Percentiles rank a stretch among this genome's conserved stretches.
These are phyloP conservation scores for Notolepis coatsorum DNA, from an alignment of 2,797 vertebrate species.

Conservation along the genomic window DNA sequence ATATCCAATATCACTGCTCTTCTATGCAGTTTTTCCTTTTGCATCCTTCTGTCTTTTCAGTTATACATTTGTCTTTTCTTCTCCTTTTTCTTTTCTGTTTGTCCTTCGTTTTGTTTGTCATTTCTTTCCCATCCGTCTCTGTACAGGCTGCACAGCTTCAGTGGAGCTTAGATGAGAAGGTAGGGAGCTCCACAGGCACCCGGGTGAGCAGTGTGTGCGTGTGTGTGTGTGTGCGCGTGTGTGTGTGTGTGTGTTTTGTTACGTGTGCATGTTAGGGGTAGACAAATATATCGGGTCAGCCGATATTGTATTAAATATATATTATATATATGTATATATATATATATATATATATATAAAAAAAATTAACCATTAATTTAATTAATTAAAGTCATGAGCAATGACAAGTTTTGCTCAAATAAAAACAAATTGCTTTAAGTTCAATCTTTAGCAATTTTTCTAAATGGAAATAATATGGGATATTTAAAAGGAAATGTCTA, in stretches of 20 bases:
- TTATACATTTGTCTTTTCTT: slow-evolving; percentile 63
- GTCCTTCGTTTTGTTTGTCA: slow-evolving; percentile 60
- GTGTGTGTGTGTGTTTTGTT: slow-evolving; percentile 32
- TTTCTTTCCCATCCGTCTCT: slow-evolving; percentile 66
- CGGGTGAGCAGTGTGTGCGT: slow-evolving; percentile 79
- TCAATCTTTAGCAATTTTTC: no score
- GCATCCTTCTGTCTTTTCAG: slow-evolving; percentile 53
- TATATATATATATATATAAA: no score
- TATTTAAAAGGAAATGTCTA: no score
- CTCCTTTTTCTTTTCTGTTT: slow-evolving; percentile 33
- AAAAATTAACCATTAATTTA: no score
- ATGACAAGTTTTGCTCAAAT: no score
- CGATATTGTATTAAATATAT: no score
- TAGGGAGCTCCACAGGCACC: slow-evolving; percentile 80
- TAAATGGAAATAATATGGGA: no score
- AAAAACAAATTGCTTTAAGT: no score
- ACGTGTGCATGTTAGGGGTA: slow-evolving; percentile 47
- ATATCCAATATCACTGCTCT: slow-evolving; percentile 40
- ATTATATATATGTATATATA: no score
- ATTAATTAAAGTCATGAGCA: no score
- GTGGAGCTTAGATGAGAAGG: slow-evolving; percentile 86
- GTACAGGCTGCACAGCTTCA: slow-evolving; percentile 84
- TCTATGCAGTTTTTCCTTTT: slow-evolving; percentile 34
- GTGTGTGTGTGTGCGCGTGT: slow-evolving; percentile 47
- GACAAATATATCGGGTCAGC: no score